Base-by-base conservation (phyloP, 1,140 invertebrate species). In the Steinernema khuongi region DNA sequence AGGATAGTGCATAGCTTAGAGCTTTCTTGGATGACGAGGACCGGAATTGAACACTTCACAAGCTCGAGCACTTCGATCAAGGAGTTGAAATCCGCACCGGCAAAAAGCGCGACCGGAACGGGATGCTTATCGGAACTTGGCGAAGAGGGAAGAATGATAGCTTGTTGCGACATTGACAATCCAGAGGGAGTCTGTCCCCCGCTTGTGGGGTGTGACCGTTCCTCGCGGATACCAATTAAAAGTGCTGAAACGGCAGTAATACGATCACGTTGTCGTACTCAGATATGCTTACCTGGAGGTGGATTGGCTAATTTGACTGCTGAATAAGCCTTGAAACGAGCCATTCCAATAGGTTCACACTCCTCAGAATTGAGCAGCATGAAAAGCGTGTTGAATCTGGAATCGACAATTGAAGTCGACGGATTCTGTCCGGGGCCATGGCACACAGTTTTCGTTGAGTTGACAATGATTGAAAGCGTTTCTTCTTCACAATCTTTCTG, bases 61-160 rank as follows among this genome's bases (percentile, higher is more conserved):
- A 79, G 84, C 30, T 75, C 68, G 26, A 71, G 31, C 14, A 82
- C 33, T 70, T 82, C 81, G 19, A 71, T 50, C 28, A 82, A 41
- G 7, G 80, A 82, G 41, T 29, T 28, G 30, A 79, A 68, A 28
- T 22, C 70, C 36, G 77, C 60, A 22, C 79, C 82, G 36, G 78
- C 81, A 44, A 82, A 84, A 28, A 84, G 19, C 28, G 77, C 78
- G 18, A 84, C 72, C n/a, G 78, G 78, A 31, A 84, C 70, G n/a
- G 81, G 82, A 33, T 75, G 70, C 28, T 73, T 74, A 70, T 83
- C 82, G 50, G 50, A 60, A 72, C 67, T 67, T 26, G 76, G 72
- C 33, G 70, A 76, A 36, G 79, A 75, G 19, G 77, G 72, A 1
- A 83, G 73, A 77, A 83, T 81, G 19, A 76, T 76, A 1, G 80